phyloP scores from a whole-genome alignment of 1,140 invertebrate species.

The Ericerus pela region DNA sequence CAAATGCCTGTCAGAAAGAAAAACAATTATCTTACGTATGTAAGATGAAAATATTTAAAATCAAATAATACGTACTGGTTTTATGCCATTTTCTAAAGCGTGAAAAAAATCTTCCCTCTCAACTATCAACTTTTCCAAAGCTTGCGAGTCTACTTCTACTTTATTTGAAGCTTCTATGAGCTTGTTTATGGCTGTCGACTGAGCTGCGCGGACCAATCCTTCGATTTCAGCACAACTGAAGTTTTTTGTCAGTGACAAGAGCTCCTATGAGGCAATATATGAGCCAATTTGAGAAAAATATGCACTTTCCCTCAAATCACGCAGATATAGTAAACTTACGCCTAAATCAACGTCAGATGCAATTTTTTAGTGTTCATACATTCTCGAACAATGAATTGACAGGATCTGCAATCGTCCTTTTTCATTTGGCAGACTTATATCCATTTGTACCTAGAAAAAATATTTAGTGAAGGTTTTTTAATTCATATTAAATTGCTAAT shows the following conservation, averaged over 20 bases:
- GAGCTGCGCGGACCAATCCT: slow-evolving; percentile 91
- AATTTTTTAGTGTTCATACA: slow-evolving; percentile 85
- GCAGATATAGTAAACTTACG: slow-evolving; percentile 30
- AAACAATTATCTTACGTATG: neutral
- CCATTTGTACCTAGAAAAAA: slow-evolving; percentile 70
- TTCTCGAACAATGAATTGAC: slow-evolving; percentile 87
- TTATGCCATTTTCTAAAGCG: slow-evolving; percentile 92
- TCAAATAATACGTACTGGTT: slow-evolving; percentile 53
- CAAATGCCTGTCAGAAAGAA: slow-evolving; percentile 55
- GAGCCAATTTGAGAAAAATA: slow-evolving; percentile 43
- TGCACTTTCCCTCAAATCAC: neutral
- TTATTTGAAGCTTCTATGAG: slow-evolving; percentile 91
- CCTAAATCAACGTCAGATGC: slow-evolving; percentile 68
- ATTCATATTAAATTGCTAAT: too few relatives aligned
- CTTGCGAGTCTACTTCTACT: slow-evolving; percentile 92
- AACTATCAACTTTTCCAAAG: slow-evolving; percentile 86
- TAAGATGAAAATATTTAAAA: neutral
- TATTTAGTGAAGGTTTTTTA: slow-evolving; percentile 6
- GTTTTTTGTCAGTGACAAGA: slow-evolving; percentile 86
- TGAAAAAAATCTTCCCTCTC: slow-evolving; percentile 81
- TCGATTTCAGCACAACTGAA: slow-evolving; percentile 99
- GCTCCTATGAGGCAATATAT: slow-evolving; percentile 41
- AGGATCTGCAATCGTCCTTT: slow-evolving; percentile 84
- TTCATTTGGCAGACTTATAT: slow-evolving; percentile 95
- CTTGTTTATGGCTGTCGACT: slow-evolving; percentile 97